Evolutionary conservation across 1,140 invertebrate genomes (phyloP).

Genomic region (Aphis gossypii): DNA sequence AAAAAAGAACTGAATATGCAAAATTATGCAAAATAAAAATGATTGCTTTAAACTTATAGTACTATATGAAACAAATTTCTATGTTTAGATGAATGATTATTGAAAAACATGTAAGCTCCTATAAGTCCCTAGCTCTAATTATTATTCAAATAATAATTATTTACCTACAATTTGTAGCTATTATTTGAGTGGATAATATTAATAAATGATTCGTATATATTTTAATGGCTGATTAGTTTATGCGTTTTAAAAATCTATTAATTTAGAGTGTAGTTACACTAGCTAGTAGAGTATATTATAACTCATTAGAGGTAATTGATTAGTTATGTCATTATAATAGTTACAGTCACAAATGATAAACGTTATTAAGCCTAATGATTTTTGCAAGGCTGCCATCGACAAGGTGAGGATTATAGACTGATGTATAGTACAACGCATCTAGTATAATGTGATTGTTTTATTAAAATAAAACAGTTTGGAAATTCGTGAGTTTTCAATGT

Average conservation of each 20-base stretch:
- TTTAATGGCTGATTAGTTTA: not conserved
- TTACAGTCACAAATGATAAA: not conserved
- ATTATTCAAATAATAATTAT: not conserved
- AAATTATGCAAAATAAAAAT: too few relatives aligned
- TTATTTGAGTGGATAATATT: not conserved
- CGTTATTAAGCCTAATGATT: not conserved
- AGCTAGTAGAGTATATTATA: not conserved
- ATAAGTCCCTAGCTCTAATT: too few relatives aligned
- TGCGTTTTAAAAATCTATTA: not conserved
- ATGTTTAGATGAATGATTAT: too few relatives aligned
- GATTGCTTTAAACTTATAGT: too few relatives aligned
- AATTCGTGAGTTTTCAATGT: not conserved
- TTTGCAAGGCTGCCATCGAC: not conserved
- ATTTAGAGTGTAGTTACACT: not conserved
- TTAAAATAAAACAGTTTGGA: not conserved
- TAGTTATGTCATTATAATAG: not conserved
- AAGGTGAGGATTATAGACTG: conserved; percentile 19
- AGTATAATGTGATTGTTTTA: not conserved
- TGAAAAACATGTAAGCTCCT: too few relatives aligned
- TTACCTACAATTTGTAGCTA: not conserved
- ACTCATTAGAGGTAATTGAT: not conserved
- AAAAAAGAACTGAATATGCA: too few relatives aligned
- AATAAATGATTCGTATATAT: not conserved
- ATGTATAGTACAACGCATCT: not conserved
- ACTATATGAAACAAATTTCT: too few relatives aligned